phyloP scores from a whole-genome alignment of 2,113 vertebrate species.

The Aphyosemion australe region DNA sequence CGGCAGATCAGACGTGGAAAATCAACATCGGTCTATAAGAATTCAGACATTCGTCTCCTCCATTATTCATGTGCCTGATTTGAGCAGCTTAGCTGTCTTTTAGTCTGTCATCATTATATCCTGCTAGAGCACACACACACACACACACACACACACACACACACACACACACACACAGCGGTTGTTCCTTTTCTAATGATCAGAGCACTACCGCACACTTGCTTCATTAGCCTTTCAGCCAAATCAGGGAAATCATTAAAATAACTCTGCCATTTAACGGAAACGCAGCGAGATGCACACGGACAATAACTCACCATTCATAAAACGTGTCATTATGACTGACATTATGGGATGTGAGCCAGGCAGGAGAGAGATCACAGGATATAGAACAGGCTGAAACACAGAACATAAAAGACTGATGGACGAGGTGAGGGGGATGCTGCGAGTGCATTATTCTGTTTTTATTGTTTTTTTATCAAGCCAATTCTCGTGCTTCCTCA shows the following conservation, averaged over 20 bases:
- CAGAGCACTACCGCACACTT: conserved; percentile 30
- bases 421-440: conserved; percentile 5
- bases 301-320: conserved; percentile 20
- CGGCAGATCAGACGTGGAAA: too few relatives aligned
- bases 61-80: not conserved
- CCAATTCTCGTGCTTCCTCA: conserved; percentile 31
- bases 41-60: too few relatives aligned
- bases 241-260: conserved; percentile 44
- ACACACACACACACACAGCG: not conserved
- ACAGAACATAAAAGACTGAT: conserved; percentile 3
- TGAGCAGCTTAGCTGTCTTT: conserved; percentile 18
- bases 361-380: not conserved
- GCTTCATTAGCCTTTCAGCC: conserved; percentile 59
- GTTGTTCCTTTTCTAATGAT: conserved; percentile 24
- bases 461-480: conserved; percentile 32
- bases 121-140: conserved; percentile 1
- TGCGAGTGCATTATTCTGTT: conserved; percentile 10
- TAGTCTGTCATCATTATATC: conserved; percentile 25
- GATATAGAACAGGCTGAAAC: not conserved
- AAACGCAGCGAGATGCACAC: conserved; percentile 9
- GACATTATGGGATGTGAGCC: conserved; percentile 21
- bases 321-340: conserved; percentile 29
- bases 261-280: conserved; percentile 43
- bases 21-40: too few relatives aligned
- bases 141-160: not conserved